These are phyloP conservation scores for Ceryle rudis DNA, from an alignment of 2,797 vertebrate species.

Conservation along the genomic window DNA sequence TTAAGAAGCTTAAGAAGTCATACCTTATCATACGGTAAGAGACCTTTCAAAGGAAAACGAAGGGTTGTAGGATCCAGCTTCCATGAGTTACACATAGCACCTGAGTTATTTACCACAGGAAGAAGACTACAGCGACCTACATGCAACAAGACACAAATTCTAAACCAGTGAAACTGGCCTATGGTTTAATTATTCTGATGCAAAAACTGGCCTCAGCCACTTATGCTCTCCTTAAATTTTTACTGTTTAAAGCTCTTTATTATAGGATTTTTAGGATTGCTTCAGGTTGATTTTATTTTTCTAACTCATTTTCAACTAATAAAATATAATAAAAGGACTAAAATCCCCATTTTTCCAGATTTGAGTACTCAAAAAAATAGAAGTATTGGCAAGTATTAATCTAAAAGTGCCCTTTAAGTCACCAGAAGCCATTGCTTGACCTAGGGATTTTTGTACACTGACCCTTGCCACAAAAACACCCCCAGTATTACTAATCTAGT, in stretches of 20 bases:
- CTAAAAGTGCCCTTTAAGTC: not conserved
- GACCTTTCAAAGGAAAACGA: conserved; percentile 94
- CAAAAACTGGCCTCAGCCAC: not conserved
- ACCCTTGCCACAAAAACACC: not conserved
- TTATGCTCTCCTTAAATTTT: not conserved
- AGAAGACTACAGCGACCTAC: conserved; percentile 95
- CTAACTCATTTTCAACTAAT: not conserved
- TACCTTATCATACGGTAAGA: conserved; percentile 98
- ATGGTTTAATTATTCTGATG: not conserved
- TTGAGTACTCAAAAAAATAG: not conserved
- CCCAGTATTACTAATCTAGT: not conserved
- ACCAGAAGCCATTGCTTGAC: not conserved
- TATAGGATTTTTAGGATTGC: not conserved
- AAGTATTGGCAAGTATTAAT: not conserved
- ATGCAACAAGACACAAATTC: conserved; percentile 43
- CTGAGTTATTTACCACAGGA: conserved; percentile 98
- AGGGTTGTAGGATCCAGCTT: conserved; percentile 95
- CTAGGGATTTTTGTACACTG: not conserved
- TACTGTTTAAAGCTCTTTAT: not conserved
- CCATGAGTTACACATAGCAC: conserved; percentile 99
- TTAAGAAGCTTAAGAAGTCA: not conserved
- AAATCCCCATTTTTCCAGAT: not conserved
- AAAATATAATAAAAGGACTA: not conserved
- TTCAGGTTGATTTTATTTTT: not conserved
- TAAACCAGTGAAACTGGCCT: not conserved